These are phyloP conservation scores for Malacoctenus gilli DNA, from an alignment of 2,797 vertebrate genomes.

Conservation along the genomic window DNA sequence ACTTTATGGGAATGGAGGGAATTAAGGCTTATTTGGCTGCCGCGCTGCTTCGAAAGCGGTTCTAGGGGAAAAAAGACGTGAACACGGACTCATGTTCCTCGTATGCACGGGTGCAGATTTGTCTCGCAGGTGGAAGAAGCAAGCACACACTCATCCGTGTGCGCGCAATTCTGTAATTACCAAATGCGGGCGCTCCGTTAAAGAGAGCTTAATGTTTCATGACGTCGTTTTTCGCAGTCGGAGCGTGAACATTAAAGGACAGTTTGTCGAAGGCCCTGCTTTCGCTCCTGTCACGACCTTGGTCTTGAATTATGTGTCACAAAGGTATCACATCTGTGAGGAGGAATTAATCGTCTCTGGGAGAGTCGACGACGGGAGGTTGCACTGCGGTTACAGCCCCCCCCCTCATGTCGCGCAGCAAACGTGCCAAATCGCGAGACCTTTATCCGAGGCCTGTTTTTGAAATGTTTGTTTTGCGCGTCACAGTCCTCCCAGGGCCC, in stretches of 20 bases:
- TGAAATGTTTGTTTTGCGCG: slow-evolving; percentile 53
- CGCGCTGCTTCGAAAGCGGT: slow-evolving; percentile 35
- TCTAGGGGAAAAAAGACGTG: slow-evolving; percentile 22
- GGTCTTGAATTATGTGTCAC: slow-evolving; percentile 43
- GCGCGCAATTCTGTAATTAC: slow-evolving; percentile 59
- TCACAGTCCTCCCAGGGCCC: slow-evolving; percentile 18
- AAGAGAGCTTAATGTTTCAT: slow-evolving; percentile 67
- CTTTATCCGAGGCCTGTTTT: slow-evolving; percentile 46
- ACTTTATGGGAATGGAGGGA: slow-evolving; percentile 40
- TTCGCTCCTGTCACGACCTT: slow-evolving; percentile 44
- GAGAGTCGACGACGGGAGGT: slow-evolving; percentile 51
- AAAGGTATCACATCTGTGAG: slow-evolving; percentile 32
- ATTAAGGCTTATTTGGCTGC: slow-evolving; percentile 24
- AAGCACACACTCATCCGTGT: slow-evolving; percentile 36
- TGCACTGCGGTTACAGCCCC: slow-evolving; percentile 36
- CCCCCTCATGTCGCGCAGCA: slow-evolving; percentile 28
- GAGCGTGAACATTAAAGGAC: slow-evolving; percentile 39
- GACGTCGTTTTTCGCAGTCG: slow-evolving; percentile 57
- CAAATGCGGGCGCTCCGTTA: slow-evolving; percentile 33
- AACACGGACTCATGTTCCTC: slow-evolving; percentile 22
- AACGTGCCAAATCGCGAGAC: slow-evolving; percentile 25
- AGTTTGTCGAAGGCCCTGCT: slow-evolving; percentile 24
- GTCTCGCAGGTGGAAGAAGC: slow-evolving; percentile 28
- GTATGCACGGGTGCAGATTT: slow-evolving; percentile 26
- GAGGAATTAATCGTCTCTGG: slow-evolving; percentile 31